A percentile compares a stretch with the other conserved stretches of the same genome.
These are phyloP conservation scores for Eleutherodactylus coqui DNA, from an alignment of 2,797 vertebrate genomes.

Conservation along the genomic window DNA sequence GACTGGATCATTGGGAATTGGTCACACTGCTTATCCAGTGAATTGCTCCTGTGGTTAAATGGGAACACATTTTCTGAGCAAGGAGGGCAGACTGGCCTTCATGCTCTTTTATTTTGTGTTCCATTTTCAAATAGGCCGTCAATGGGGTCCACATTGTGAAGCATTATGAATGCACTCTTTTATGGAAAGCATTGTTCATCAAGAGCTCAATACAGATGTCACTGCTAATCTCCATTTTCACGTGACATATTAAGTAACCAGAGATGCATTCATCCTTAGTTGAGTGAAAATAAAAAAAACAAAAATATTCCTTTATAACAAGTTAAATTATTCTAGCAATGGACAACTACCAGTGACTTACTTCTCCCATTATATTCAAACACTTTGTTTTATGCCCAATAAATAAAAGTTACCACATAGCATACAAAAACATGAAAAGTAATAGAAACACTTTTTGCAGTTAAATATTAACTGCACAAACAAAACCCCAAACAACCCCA, in stretches of 20 bases:
- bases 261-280: conserved; percentile 53
- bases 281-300: conserved; percentile 26
- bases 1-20: conserved; percentile 76
- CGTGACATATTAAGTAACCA: conserved; percentile 52
- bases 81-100: conserved; percentile 82
- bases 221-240: conserved; percentile 77
- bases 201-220: conserved; percentile 78
- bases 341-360: background rate
- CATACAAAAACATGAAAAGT: background rate
- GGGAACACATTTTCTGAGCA: conserved; percentile 80
- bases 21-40: conserved; percentile 81
- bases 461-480: background rate
- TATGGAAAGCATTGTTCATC: conserved; percentile 78
- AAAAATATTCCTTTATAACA: background rate
- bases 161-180: conserved; percentile 83
- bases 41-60: conserved; percentile 74
- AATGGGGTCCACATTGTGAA: conserved; percentile 81
- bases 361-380: background rate
- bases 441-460: background rate
- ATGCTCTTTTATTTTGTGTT: conserved; percentile 81
- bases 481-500: too few species aligned
- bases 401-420: background rate
- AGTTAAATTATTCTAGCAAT: background rate
- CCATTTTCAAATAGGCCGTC: conserved; percentile 79
- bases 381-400: background rate